Base-by-base conservation (phyloP, 2,797 vertebrate species). In the Ceryle rudis region DNA sequence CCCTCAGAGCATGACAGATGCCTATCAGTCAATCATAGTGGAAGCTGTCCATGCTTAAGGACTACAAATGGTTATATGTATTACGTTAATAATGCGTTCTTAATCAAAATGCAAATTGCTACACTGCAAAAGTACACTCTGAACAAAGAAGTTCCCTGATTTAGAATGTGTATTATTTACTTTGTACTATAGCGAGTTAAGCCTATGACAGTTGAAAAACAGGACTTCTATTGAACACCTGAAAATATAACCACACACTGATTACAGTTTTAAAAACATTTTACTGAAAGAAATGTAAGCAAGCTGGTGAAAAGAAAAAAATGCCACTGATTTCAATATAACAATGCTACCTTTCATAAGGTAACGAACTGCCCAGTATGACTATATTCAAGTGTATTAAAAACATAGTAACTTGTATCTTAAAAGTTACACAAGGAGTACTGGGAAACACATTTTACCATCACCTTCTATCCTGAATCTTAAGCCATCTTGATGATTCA, bases 31-130 rank as follows among this genome's bases (percentile, higher is more conserved):
- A 82, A 52, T 19, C 19, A 14, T 7, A 86, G 74, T 4, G 71
- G 33, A 86, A 90, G 47, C 5, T 4, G 0, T 37, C 33, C 42
- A 25, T 11, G 2, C 62, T 93, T 86, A 67, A 93, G 81, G 84
- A 92, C 95, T 86, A 92, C 58, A 85, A 96, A 81, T 19, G 16
- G 11, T 72, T 79, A 72, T 33, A 78, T 3, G 15, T 4, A 51
- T 69, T 71, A 62, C 57, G 81, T 73, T 88, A 35, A 94, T 96
- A 91, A 88, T 28, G 55, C 33, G 31, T 23, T 96, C 93, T 90
- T 96, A 79, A 97, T 94, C 74, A 96, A 96, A 97, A 97, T 90
- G 95, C 64, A 96, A 96, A 96, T 57, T 94, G 85, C 81, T 94
- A 88, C 61, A 65, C 47, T 28, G 41, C 86, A 89, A 93, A 61